A percentile compares a stretch with the other conserved stretches of the same genome.
Evolutionary conservation across 2,888 invertebrate species (phyloP).

Genomic region (Perdita meconis): DNA sequence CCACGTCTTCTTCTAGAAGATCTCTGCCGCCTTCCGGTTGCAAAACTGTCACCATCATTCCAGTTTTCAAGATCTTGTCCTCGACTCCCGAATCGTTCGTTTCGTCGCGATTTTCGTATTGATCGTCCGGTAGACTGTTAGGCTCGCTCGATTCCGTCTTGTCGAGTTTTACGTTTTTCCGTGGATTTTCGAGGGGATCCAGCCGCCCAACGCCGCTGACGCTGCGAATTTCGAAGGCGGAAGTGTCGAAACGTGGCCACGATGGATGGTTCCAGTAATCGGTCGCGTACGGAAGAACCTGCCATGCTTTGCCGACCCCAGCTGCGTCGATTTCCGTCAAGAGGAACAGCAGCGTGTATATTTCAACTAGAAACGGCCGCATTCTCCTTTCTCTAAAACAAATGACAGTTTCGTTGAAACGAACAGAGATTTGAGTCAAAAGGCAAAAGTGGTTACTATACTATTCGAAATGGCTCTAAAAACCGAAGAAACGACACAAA

Average conservation of each 20-base stretch:
- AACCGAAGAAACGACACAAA: too few species aligned
- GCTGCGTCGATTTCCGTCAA: constrained; percentile 59
- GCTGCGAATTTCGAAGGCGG: constrained; percentile 76
- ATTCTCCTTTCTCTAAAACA: constrained; percentile 43
- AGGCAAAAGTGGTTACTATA: too few species aligned
- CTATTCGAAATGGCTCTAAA: too few species aligned
- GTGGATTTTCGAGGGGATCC: constrained; percentile 32
- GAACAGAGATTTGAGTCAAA: not conserved
- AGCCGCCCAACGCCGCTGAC: constrained; percentile 74
- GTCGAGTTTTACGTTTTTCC: not conserved
- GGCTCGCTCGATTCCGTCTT: constrained; percentile 12
- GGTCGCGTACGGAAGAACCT: constrained; percentile 70
- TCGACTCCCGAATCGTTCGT: not conserved
- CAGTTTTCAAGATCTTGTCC: constrained; percentile 27
- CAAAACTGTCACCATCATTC: constrained; percentile 46
- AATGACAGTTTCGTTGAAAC: too few species aligned
- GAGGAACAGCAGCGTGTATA: constrained; percentile 55
- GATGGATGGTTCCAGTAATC: constrained; percentile 67
- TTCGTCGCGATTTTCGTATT: constrained; percentile 1
- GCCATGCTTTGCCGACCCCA: constrained; percentile 78
- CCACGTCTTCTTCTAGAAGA: not conserved
- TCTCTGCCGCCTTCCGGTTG: constrained; percentile 1
- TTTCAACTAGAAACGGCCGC: constrained; percentile 31
- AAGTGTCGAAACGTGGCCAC: constrained; percentile 74
- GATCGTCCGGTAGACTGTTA: not conserved